phyloP scores from a whole-genome alignment of 2,113 vertebrate species.

The Zonotrichia leucophrys region DNA sequence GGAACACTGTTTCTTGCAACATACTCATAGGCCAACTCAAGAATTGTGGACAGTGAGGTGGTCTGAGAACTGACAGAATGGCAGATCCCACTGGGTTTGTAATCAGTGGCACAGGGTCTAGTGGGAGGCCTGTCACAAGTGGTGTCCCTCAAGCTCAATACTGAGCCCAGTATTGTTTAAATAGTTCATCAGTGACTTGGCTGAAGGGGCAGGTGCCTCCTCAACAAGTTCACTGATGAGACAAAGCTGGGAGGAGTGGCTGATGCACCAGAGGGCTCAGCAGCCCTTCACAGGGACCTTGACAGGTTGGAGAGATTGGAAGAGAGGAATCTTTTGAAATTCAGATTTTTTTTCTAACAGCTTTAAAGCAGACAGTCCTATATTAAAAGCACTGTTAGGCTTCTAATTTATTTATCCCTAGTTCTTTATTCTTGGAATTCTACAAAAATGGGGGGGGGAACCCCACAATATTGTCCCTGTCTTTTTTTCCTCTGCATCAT shows the following conservation, averaged over 20 bases:
- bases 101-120: background rate
- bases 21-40: background rate
- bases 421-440: background rate
- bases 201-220: background rate
- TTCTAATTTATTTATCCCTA: background rate
- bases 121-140: background rate
- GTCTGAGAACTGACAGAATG: background rate
- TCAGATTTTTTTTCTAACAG: background rate
- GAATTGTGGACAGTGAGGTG: background rate
- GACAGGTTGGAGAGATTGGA: background rate
- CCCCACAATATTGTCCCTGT: background rate
- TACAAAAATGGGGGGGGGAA: fast-evolving
- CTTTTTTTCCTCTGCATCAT: background rate
- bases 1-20: background rate
- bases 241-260: background rate
- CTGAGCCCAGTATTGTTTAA: background rate
- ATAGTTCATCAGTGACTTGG: background rate
- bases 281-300: background rate
- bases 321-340: background rate
- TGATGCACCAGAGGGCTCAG: background rate
- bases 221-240: background rate
- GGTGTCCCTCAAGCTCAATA: background rate
- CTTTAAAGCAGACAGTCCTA: background rate
- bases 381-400: background rate
- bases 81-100: background rate